phyloP scores from a whole-genome alignment of 2,113 vertebrate genomes.

The Phaetusa simplex region DNA sequence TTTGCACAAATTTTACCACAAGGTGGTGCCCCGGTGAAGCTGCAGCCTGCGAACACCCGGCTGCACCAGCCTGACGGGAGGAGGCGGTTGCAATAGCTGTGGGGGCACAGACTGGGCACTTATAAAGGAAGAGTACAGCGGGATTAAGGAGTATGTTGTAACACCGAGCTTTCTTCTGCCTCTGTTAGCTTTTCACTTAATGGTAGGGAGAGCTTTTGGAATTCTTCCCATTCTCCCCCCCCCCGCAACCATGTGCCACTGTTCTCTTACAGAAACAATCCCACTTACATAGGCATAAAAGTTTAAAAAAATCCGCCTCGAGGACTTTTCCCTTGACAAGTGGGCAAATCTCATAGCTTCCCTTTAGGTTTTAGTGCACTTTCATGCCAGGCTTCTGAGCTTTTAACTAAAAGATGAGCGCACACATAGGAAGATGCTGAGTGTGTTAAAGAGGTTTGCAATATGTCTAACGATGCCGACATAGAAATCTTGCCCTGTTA shows the following conservation, averaged over 20 bases:
- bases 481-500: not conserved
- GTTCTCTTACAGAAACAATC: not conserved
- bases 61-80: not conserved
- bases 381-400: not conserved
- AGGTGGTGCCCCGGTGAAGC: conserved; percentile 50
- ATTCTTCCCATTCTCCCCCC: not conserved
- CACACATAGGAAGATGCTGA: not conserved
- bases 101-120: not conserved
- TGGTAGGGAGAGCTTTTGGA: not conserved
- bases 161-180: not conserved
- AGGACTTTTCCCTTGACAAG: not conserved
- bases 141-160: not conserved
- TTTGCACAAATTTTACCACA: not conserved
- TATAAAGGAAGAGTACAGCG: not conserved
- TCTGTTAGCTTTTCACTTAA: not conserved
- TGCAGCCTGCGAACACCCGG: not conserved
- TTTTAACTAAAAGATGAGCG: not conserved
- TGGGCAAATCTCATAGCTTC: not conserved
- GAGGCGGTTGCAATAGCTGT: not conserved
- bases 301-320: not conserved
- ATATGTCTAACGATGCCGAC: not conserved
- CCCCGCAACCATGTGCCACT: not conserved
- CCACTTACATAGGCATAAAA: not conserved
- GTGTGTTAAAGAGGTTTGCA: not conserved
- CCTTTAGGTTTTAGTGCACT: not conserved